Percentiles rank a stretch among this genome's conserved stretches.
Conservation (phyloP, 2,797 vertebrate genomes). For the Scomberomorus guttatus region DNA sequence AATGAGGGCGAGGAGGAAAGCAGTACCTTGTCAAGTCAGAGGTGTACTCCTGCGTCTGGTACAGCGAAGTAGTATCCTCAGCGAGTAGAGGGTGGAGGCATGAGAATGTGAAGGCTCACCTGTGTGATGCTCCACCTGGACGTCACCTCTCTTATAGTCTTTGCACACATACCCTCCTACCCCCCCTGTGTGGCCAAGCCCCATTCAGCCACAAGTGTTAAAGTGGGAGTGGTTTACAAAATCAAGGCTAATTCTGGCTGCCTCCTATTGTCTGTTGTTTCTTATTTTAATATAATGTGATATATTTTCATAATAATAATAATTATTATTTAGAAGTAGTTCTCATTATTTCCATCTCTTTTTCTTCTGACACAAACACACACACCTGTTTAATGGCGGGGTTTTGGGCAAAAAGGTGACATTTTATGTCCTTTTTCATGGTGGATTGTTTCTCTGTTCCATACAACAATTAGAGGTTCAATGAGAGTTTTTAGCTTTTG, state of each 20-base stretch:
- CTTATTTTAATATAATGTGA: background rate
- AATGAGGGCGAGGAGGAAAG: background rate
- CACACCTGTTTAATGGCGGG: background rate
- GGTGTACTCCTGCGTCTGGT: slow-evolving; percentile 36
- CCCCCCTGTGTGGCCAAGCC: slow-evolving; percentile 46
- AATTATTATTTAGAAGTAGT: background rate
- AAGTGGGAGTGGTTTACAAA: slow-evolving; percentile 56
- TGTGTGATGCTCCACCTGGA: slow-evolving; percentile 65
- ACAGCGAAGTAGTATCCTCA: slow-evolving; percentile 50
- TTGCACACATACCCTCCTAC: background rate
- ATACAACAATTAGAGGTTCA: background rate
- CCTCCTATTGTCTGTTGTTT: slow-evolving; percentile 5
- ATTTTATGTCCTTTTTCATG: background rate
- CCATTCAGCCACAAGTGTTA: background rate
- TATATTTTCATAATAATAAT: no score
- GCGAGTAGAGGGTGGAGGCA: slow-evolving; percentile 33
- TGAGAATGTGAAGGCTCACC: slow-evolving; percentile 60
- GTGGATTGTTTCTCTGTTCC: slow-evolving; percentile 6
- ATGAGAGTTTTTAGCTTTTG: background rate
- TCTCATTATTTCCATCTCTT: background rate
- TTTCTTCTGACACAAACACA: background rate
- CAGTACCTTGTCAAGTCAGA: slow-evolving; percentile 60
- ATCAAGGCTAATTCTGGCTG: slow-evolving; percentile 1
- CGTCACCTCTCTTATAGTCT: slow-evolving; percentile 57
- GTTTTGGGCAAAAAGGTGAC: background rate